Evolutionary conservation across 1,140 invertebrate species (phyloP).

Genomic region (Panagrolaimus sp.): DNA sequence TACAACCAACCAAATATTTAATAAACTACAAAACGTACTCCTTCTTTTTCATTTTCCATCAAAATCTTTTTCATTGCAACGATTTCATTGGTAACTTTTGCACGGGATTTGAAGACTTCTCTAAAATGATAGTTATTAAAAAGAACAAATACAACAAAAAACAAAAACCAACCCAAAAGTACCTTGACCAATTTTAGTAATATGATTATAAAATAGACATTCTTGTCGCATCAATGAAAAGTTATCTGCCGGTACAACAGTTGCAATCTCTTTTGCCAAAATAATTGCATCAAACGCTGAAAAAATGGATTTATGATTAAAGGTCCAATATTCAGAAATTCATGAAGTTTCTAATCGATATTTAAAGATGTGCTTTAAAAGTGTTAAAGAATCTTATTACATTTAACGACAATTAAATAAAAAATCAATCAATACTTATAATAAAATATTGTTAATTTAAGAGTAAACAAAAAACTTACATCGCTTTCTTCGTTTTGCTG

Average conservation of each 20-base stretch:
- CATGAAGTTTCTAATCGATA: no score
- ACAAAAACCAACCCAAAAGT: constrained; percentile 77
- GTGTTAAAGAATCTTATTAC: no score
- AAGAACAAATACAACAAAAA: constrained; percentile 63
- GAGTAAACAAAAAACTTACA: no score
- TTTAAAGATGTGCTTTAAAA: no score
- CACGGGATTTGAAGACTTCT: constrained; percentile 92
- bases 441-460: no score
- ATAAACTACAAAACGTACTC: constrained; percentile 67
- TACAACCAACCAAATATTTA: constrained; percentile 19
- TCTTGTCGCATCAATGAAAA: background rate
- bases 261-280: background rate
- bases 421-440: no score
- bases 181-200: constrained; percentile 8
- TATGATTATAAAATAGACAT: background rate
- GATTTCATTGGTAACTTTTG: constrained; percentile 79
- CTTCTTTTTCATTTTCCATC: constrained; percentile 99
- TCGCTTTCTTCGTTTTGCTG: no score
- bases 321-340: no score
- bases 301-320: constrained; percentile 65
- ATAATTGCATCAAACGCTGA: no score
- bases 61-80: constrained; percentile 97
- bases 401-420: no score
- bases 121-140: constrained; percentile 63
- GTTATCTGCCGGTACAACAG: background rate